Percentiles rank a stretch among this genome's conserved stretches.
These are phyloP conservation scores for Hypsibius dujardini DNA, from an alignment of 1,140 invertebrate species.

Conservation along the genomic window DNA sequence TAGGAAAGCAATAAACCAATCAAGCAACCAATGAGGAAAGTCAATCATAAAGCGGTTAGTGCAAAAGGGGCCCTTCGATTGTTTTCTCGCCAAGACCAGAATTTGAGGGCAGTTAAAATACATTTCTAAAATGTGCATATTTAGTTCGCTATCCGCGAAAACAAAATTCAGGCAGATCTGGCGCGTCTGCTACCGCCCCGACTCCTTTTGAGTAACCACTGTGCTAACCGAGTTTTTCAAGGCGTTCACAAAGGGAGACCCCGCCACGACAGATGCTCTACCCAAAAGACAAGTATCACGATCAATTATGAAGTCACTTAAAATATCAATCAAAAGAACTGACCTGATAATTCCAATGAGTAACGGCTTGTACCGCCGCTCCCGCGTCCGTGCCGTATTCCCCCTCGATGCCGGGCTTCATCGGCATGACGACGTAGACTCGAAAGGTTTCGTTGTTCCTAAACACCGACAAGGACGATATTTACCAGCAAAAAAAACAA, in stretches of 20 bases:
- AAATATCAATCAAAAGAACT: background rate
- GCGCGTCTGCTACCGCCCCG: too few relatives aligned
- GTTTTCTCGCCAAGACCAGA: too few relatives aligned
- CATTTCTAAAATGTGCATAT: too few relatives aligned
- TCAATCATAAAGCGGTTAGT: too few relatives aligned
- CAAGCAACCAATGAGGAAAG: too few relatives aligned
- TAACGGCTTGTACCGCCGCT: constrained; percentile 73
- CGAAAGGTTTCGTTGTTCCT: constrained; percentile 56
- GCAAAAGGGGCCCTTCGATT: too few relatives aligned
- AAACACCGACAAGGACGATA: constrained; percentile 21
- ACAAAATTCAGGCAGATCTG: too few relatives aligned
- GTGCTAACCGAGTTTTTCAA: constrained; percentile 39
- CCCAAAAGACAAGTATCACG: background rate
- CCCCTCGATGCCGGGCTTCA: constrained; percentile 84
- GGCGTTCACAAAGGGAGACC: constrained; percentile 35
- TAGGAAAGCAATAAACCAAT: too few relatives aligned
- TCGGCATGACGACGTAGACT: constrained; percentile 79
- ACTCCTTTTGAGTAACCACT: too few relatives aligned
- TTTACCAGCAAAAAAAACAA: constrained; percentile 23
- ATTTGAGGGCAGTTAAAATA: too few relatives aligned
- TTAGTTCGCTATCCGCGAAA: too few relatives aligned
- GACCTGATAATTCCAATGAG: constrained; percentile 76
- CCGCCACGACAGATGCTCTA: constrained; percentile 49
- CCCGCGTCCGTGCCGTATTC: constrained; percentile 77
- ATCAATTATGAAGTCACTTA: background rate